These are phyloP conservation scores for Anas flavirostris DNA, from an alignment of 2,797 vertebrate genomes.

Conservation along the genomic window DNA sequence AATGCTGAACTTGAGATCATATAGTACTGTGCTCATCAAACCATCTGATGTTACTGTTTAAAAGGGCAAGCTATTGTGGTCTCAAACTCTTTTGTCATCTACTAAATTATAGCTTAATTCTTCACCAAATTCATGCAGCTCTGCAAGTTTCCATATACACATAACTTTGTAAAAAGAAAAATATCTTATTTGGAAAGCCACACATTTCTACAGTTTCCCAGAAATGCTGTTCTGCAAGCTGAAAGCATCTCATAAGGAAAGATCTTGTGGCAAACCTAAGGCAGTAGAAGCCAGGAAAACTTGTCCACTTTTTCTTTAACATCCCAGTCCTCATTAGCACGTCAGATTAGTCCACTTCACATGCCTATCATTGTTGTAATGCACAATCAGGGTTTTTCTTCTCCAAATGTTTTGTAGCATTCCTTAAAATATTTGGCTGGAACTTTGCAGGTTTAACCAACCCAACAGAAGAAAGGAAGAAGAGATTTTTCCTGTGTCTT, in stretches of 20 bases:
- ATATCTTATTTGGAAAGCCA: background rate
- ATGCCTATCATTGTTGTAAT: background rate
- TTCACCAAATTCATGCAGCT: background rate
- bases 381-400: background rate
- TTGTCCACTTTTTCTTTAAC: background rate
- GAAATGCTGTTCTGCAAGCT: background rate
- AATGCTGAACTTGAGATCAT: background rate
- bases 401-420: background rate
- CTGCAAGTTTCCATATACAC: background rate
- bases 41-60: background rate
- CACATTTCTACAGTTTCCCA: accelerated
- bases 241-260: background rate
- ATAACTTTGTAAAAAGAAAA: background rate
- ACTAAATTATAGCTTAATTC: background rate
- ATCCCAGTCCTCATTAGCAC: background rate
- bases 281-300: background rate
- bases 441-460: background rate
- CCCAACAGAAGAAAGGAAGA: background rate
- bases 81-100: background rate
- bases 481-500: background rate
- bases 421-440: background rate
- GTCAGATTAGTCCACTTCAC: accelerated
- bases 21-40: background rate
- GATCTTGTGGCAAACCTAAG: background rate
- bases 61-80: background rate